These are phyloP conservation scores for Xenopus petersii DNA, from an alignment of 2,797 vertebrate genomes.

Conservation along the genomic window DNA sequence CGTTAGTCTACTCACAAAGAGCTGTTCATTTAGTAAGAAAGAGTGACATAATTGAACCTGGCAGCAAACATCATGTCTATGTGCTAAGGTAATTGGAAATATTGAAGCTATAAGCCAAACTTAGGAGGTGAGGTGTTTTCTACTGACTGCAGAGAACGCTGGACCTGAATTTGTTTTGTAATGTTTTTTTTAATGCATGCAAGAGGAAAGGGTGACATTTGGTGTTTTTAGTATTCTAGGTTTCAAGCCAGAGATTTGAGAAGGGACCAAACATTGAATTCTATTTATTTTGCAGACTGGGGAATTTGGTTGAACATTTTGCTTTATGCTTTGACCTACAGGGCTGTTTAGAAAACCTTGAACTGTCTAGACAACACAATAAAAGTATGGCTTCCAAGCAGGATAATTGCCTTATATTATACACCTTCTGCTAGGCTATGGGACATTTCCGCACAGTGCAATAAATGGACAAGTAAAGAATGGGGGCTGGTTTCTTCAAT, in stretches of 20 bases:
- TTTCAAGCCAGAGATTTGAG: not conserved
- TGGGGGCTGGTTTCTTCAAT: constrained; percentile 65
- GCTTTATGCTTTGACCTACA: constrained; percentile 77
- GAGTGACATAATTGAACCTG: not conserved
- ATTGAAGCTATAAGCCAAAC: not conserved
- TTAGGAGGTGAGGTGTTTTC: not conserved
- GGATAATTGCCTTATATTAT: constrained; percentile 97
- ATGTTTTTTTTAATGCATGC: not conserved
- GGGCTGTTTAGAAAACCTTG: constrained; percentile 98
- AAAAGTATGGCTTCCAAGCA: constrained; percentile 90
- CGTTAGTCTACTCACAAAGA: not conserved
- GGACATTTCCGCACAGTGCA: constrained; percentile 80
- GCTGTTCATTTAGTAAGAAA: not conserved
- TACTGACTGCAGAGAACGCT: not conserved
- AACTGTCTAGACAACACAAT: constrained; percentile 99
- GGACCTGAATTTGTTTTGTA: not conserved
- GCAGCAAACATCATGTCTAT: not conserved
- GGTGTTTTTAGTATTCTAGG: not conserved
- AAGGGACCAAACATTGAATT: constrained; percentile 1
- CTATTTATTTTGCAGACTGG: constrained; percentile 52
- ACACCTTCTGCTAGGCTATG: constrained; percentile 81
- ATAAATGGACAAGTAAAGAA: constrained; percentile 70
- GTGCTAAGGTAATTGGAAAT: not conserved
- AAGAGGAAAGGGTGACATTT: not conserved
- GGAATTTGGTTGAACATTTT: constrained; percentile 59